Conservation (phyloP, 2,113 vertebrate genomes). For the Tetraodon nigroviridis region DNA sequence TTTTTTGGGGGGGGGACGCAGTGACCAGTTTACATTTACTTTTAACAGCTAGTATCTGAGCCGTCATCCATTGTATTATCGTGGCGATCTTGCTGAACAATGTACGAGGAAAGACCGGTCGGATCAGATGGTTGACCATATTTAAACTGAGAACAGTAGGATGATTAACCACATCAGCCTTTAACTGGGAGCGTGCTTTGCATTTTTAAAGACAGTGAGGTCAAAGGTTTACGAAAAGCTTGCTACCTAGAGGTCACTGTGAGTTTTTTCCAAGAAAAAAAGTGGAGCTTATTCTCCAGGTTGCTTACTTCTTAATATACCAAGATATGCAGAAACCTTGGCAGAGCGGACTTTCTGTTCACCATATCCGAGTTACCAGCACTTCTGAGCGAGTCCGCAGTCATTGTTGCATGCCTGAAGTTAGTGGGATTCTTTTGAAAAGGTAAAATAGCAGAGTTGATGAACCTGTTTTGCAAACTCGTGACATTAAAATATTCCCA, state of each 20-base stretch:
- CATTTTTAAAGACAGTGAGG: too few species aligned
- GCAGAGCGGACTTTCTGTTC: constrained; percentile 30
- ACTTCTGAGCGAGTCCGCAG: background rate
- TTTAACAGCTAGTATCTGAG: too few species aligned
- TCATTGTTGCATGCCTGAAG: background rate
- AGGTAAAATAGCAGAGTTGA: background rate
- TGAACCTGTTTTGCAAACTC: constrained; percentile 17
- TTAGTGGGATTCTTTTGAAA: background rate
- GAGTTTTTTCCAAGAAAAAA: constrained; percentile 8
- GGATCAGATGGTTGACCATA: constrained; percentile 22
- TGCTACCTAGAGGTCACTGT: constrained; percentile 3
- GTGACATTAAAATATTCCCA: background rate
- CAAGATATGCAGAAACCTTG: constrained; percentile 7
- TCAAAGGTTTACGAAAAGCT: constrained; percentile 5
- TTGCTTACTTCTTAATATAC: constrained; percentile 52
- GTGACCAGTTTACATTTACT: too few species aligned
- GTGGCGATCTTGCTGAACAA: too few species aligned
- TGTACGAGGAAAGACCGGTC: background rate
- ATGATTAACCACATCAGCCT: constrained; percentile 17
- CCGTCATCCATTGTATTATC: too few species aligned
- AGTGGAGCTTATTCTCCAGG: constrained; percentile 18
- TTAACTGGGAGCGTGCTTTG: background rate
- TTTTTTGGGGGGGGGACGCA: too few species aligned
- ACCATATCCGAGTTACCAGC: constrained; percentile 1
- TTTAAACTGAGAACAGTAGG: constrained; percentile 14